Base-by-base conservation (phyloP, 2,888 invertebrate species). In the Prosopocoilus inquinatus region DNA sequence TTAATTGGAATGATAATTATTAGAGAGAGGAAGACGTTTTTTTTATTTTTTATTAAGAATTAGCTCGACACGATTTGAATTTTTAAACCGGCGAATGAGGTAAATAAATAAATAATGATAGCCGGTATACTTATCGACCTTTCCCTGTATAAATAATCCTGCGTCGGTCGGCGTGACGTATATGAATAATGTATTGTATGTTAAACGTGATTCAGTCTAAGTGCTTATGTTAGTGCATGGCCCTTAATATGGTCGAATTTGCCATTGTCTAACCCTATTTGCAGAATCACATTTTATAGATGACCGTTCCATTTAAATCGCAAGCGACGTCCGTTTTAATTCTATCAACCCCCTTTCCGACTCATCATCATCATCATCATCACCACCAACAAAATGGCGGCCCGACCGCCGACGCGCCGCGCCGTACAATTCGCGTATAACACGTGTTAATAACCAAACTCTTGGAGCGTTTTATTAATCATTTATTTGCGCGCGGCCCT, bases 171-270 rank as follows among this genome's bases (percentile, higher is more conserved):
- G 33, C 48, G 36, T 50, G 55, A 43, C 47, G 20, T 32, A 36
- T 45, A 56, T 59, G 59, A 59, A 59, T 59, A 56, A 59, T 56
- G 53, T 41, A 59, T 59, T 49, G 53, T 53, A 53, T 56, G 53
- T 59, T 56, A 56, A 59, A 53, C 59, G 59, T 53, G 53, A 59
- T 59, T 59, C 48, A 56, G 53, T 55, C 56, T 53, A 56, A 56
- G 49, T 56, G 59, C 56, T 56, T 50, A 56, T 59, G 56, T 53
- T 46, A 47, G 51, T 53, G 39, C 53, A 47, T 35, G 35, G 47
- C 58, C 48, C 55, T 52, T 58, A 52, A 55, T 58, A 58, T 51
- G 46, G 47, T 47, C 38, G 48, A 51, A 51, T 57, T 53, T 49
- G 49, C 46, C 9, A 28, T 48, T 52, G 39, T 46, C 53, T 32